Evolutionary conservation across 2,797 vertebrate species (phyloP).

Genomic region (Peromyscus melanophrys): DNA sequence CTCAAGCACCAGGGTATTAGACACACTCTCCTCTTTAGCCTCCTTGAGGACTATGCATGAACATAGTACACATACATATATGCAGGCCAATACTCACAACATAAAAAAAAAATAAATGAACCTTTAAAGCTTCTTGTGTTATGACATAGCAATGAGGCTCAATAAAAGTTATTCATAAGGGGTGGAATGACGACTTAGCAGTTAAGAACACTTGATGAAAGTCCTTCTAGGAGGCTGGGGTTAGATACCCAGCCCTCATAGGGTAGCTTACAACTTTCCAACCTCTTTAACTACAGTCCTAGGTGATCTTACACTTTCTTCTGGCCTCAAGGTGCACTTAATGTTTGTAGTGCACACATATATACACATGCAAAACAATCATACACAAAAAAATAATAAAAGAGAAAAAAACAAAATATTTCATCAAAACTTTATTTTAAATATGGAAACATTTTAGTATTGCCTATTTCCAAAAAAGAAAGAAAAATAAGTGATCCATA

Average conservation of each 20-base stretch:
- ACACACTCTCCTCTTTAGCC: rapidly evolving
- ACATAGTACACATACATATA: background rate
- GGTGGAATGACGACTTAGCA: background rate
- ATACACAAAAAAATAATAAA: no score
- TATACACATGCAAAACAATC: background rate
- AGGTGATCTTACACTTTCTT: background rate
- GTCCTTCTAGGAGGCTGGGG: background rate
- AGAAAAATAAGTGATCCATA: constrained; percentile 9
- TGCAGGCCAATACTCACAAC: background rate
- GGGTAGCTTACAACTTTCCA: no score
- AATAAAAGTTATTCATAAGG: background rate
- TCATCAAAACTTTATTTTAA: background rate
- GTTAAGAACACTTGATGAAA: no score
- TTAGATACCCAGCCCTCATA: background rate
- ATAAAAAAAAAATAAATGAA: background rate
- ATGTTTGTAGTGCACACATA: background rate
- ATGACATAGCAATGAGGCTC: background rate
- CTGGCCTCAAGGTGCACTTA: background rate
- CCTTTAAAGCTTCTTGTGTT: background rate
- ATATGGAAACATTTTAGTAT: constrained; percentile 21
- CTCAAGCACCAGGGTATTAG: background rate
- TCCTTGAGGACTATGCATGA: background rate
- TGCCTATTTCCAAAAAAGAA: constrained; percentile 63
- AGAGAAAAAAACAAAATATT: background rate
- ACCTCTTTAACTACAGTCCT: background rate